Percentiles rank a stretch among this genome's conserved stretches.
phyloP scores from a whole-genome alignment of 2,888 invertebrate species.

The Salticus scenicus region DNA sequence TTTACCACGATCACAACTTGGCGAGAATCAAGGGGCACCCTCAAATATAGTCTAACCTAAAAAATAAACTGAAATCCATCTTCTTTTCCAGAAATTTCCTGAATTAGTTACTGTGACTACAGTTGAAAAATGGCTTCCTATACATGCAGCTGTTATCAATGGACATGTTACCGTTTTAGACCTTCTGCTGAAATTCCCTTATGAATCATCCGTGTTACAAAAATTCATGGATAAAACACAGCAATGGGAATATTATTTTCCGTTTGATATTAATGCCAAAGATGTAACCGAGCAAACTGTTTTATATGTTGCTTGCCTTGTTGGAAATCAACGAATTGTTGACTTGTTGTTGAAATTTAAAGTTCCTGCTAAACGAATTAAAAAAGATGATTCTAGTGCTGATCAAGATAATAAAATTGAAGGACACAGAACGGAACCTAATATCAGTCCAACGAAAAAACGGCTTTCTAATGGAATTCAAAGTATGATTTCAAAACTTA shows the following conservation, averaged over 20 bases:
- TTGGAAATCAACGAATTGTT: constrained; percentile 87
- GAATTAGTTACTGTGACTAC: constrained; percentile 89
- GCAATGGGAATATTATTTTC: constrained; percentile 87
- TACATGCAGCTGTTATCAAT: constrained; percentile 94
- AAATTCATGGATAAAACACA: constrained; percentile 82
- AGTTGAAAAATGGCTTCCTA: constrained; percentile 92
- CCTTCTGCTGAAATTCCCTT: constrained; percentile 84
- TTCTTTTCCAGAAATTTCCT: constrained; percentile 82
- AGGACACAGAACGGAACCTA: constrained; percentile 75
- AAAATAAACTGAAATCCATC: too few relatives aligned
- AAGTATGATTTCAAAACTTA: constrained; percentile 88
- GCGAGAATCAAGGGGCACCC: too few relatives aligned
- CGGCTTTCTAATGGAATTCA: constrained; percentile 91
- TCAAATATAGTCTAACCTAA: too few relatives aligned
- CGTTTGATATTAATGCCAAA: constrained; percentile 94
- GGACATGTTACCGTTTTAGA: constrained; percentile 87
- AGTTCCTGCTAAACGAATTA: constrained; percentile 79
- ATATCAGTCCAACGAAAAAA: constrained; percentile 78
- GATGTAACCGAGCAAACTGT: constrained; percentile 94
- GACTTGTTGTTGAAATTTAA: constrained; percentile 85
- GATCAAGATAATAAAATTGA: constrained; percentile 74
- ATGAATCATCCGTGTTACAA: constrained; percentile 83
- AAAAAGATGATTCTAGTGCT: constrained; percentile 36
- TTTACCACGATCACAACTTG: too few relatives aligned
- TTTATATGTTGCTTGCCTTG: constrained; percentile 89